A percentile compares a stretch with the other conserved stretches of the same genome.
These are phyloP conservation scores for human (Homo sapiens) DNA, from an alignment of 2,113 vertebrate genomes.

Conservation along the genomic window DNA sequence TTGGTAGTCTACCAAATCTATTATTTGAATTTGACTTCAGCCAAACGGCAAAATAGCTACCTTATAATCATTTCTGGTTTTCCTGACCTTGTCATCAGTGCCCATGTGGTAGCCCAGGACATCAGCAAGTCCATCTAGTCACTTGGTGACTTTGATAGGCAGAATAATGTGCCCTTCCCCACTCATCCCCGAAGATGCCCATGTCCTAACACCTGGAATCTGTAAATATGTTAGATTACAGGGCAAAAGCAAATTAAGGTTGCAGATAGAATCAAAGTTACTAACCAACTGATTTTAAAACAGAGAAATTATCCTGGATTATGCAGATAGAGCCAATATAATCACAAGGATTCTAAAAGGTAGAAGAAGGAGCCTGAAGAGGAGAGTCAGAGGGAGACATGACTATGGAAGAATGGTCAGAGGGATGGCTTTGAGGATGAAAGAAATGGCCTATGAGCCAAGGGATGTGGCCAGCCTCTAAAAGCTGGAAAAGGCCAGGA, in stretches of 20 bases:
- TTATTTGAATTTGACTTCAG: background rate
- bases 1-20: background rate
- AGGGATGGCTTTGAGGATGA: background rate
- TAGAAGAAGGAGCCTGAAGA: background rate
- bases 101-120: background rate
- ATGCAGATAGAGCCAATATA: background rate
- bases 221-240: background rate
- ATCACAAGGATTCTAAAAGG: background rate
- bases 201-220: background rate
- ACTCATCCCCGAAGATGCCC: background rate
- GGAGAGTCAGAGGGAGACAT: background rate
- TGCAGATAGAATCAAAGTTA: background rate
- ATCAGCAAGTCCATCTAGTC: background rate
- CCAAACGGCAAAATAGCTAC: background rate
- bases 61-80: background rate
- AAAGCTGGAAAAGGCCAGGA: background rate
- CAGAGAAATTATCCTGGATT: background rate
- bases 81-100: background rate
- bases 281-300: background rate
- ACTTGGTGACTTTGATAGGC: background rate
- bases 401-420: background rate
- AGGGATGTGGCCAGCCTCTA: background rate
- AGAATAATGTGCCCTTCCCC: background rate
- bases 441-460: background rate
- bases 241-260: background rate